Evolutionary conservation across 1,140 invertebrate genomes (phyloP).

Genomic region (Orchestia grillus): DNA sequence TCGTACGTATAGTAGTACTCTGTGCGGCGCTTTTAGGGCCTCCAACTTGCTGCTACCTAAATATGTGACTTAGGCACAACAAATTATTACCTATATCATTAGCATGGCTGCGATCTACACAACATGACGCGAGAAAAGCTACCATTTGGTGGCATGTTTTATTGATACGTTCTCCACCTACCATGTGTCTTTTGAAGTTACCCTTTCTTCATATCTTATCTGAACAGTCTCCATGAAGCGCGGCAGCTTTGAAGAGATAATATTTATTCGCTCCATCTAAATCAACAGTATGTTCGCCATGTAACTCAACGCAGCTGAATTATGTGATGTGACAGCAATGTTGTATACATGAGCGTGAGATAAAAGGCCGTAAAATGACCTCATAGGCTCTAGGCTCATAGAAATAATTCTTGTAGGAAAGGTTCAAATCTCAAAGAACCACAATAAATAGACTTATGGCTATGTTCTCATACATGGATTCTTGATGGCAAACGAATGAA

Average conservation of each 20-base stretch:
- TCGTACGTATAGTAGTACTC: no score
- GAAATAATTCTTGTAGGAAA: no score
- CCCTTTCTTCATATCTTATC: background rate
- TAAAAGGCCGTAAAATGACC: no score
- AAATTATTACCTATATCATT: no score
- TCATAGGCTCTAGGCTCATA: no score
- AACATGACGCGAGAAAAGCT: background rate
- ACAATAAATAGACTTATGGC: no score
- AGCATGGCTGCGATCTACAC: background rate
- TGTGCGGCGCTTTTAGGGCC: no score
- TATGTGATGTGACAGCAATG: no score
- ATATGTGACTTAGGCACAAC: background rate
- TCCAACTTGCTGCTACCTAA: background rate
- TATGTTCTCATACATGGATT: no score
- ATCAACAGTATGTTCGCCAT: background rate
- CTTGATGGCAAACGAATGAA: no score
- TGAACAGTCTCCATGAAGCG: background rate
- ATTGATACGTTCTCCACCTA: background rate
- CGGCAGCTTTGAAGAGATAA: background rate
- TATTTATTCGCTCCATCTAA: background rate
- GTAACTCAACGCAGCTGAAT: background rate
- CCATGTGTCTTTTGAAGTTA: background rate
- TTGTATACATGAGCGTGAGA: no score
- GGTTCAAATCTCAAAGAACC: no score
- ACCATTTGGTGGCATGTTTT: background rate